Base-by-base conservation (phyloP, 30 jellyfish, hydroid and myxozoan species). In the Turritopsis dohrnii region DNA sequence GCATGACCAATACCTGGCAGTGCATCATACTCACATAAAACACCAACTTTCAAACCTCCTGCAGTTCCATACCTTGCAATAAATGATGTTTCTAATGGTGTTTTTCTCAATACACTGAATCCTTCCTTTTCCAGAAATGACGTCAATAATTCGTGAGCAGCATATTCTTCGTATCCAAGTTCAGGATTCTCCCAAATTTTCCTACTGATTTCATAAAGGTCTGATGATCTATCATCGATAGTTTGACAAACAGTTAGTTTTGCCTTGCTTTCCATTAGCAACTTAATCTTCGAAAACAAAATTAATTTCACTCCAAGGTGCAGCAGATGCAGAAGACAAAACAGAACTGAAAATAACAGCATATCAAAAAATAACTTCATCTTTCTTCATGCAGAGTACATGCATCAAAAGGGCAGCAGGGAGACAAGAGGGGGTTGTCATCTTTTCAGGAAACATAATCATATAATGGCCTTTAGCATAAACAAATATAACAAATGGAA, bases 1-100 rank as follows among this genome's bases (percentile, higher is more conserved):
- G 96, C 97, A 92, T 92, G 97, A 28, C 97, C 97, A 79, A 92
- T 85, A 30, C 96, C 97, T 23, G 97, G 97, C 3, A 92, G 84
- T 18, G 97, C 97, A 92, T 92, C 97, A 81, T 92, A 92, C 87
- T 92, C 97, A 30, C 88, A 73, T 41, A 92, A 60, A 21, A 92
- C 25, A 22, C 97, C 97, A 53, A 88, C 86, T 71, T 84, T 87
- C 25, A 87, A 60, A 7, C 97, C 97, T 28, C 75, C 90, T 18
- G 85, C 69, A 1, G 74, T 74, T 28, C 95, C 96, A 92, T 25
- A 92, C 27, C 60, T 74, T 26, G 97, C 97, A 92, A 87, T 87
- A 66, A 92, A 92, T 69, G 97, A 84, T 30, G 97, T 92, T 53
- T 89, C 94, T 7, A 92, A 24, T 18, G 97, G 97, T 18, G 95